A percentile compares a stretch with the other conserved stretches of the same genome.
These are phyloP conservation scores for Cephalopachus bancanus DNA, from an alignment of 2,797 vertebrate genomes.

Conservation along the genomic window DNA sequence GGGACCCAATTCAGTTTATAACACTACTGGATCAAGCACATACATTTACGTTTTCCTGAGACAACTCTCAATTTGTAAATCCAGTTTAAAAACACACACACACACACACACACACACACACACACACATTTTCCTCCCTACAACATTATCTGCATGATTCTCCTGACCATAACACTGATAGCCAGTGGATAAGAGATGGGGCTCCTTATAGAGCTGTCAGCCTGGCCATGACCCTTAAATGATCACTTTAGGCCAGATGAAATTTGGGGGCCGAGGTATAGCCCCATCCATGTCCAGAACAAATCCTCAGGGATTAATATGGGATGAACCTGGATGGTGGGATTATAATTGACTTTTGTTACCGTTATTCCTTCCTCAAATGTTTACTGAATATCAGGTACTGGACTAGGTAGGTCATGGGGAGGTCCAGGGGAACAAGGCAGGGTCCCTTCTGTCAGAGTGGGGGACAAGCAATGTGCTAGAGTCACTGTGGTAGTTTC, in stretches of 20 bases:
- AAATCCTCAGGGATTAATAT: background rate
- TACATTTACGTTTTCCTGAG: background rate
- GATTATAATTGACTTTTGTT: background rate
- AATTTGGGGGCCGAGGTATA: background rate
- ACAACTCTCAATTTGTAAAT: conserved; percentile 18
- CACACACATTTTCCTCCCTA: background rate
- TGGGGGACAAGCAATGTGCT: background rate
- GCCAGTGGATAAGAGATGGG: background rate
- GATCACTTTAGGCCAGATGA: background rate
- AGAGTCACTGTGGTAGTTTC: background rate
- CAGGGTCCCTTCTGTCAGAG: background rate
- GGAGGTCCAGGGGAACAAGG: background rate
- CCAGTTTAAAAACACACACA: background rate
- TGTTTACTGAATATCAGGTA: background rate
- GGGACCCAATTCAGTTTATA: background rate
- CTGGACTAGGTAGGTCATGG: background rate
- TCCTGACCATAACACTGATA: background rate
- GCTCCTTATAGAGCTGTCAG: background rate
- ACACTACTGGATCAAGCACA: background rate
- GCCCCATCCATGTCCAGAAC: background rate
- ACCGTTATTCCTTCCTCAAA: background rate
- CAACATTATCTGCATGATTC: background rate
- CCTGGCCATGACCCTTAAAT: background rate
- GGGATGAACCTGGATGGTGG: background rate
- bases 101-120: too few species aligned